Percentiles rank a stretch among this genome's conserved stretches.
Evolutionary conservation across 92 coral and sea anemone genomes (phyloP).

Genomic region (Desmophyllum pertusum): DNA sequence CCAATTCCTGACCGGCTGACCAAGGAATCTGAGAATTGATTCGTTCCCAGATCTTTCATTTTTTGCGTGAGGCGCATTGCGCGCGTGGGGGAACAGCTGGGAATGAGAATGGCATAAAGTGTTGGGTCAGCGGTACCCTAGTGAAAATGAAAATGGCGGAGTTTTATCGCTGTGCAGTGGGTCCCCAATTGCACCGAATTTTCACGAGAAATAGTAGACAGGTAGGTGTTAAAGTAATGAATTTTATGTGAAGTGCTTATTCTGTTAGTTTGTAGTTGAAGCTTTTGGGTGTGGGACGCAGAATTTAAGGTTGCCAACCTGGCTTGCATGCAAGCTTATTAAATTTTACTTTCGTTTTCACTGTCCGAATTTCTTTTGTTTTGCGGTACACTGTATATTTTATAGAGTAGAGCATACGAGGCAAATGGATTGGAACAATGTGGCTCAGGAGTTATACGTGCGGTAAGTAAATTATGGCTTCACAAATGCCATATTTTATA

Average conservation of each 20-base stretch:
- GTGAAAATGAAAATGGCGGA: constrained; percentile 71
- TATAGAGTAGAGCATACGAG: constrained; percentile 76
- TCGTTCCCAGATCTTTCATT: too few relatives aligned
- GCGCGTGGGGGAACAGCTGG: too few relatives aligned
- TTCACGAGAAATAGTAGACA: constrained; percentile 61
- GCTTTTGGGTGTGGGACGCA: neutral
- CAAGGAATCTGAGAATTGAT: too few relatives aligned
- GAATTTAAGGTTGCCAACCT: neutral
- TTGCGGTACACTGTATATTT: neutral
- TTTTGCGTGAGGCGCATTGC: too few relatives aligned
- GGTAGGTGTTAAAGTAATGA: constrained; percentile 53
- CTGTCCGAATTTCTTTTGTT: neutral
- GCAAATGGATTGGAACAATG: constrained; percentile 75
- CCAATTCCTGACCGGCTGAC: too few relatives aligned
- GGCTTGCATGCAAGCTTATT: neutral
- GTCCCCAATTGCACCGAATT: constrained; percentile 87
- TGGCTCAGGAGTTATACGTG: constrained; percentile 84
- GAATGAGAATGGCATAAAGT: neutral
- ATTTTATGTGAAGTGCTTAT: neutral
- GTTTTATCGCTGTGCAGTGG: constrained; percentile 73
- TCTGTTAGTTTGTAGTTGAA: neutral
- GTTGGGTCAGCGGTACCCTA: constrained; percentile 19
- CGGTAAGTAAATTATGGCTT: constrained; percentile 58
- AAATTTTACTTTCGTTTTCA: neutral
- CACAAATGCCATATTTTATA: too few relatives aligned